Base-by-base conservation (phyloP, 1,140 invertebrate genomes). In the Trypoxylus dichotomus region DNA sequence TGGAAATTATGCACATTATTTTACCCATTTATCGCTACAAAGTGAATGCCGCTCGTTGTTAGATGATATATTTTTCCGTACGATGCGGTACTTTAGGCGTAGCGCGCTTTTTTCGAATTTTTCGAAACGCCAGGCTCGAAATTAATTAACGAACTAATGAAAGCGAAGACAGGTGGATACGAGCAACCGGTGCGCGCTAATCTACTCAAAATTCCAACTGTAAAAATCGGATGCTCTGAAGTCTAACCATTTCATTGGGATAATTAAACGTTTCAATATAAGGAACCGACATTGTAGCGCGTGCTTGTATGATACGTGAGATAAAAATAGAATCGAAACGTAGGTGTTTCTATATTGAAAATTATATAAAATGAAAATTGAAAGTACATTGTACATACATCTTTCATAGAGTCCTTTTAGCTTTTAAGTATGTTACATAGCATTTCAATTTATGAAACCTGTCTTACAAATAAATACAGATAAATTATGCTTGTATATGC, bases 121-220 rank as follows among this genome's bases (percentile, higher is more conserved):
- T 68, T 68, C 60, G 60, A 68, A 68, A 68, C 11, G 25, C 24
- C 24, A 29, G 27, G 24, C 27, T 10, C 13, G 60, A 68, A 29
- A 68, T 68, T 68, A 68, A 68, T 68, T 68, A 68, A 68, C 60
- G 60, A 24, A 68, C 60, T 68, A 29, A 54, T 54, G 47, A 54
- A 54, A 54, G 47, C 47, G 60, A 68, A 68, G 60, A 68, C 60
- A 68, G 60, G 60, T 68, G 60, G 27, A 68, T 27, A 13, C 24
- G 24, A 29, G 60, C 19, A 29, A 68, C 60, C 60, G 60, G 60
- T 68, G 60, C 27, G 24, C 27, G 24, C 27, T 68, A 29, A 29
- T 68, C 24, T 29, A 68, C 60, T 68, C 60, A 68, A 68, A 68
- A 68, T 68, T 24, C 60, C 60, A 68, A 68, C 60, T 68, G 60